Percentiles rank a stretch among this genome's conserved stretches.
Conservation (phyloP, 35 echinoderm and acorn worm species). For the Apostichopus japonicus region DNA sequence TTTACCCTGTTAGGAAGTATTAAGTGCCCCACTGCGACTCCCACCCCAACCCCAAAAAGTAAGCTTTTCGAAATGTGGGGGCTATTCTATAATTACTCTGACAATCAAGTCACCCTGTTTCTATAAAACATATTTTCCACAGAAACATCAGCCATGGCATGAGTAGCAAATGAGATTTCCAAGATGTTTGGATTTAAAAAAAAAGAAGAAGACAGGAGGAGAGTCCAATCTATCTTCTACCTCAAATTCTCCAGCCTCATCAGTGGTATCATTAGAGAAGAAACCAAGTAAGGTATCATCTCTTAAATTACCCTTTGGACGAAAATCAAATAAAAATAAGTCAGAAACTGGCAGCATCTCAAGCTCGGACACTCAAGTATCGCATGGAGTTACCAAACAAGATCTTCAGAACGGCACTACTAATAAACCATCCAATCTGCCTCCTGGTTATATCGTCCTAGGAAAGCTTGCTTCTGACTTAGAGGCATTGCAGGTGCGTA, state of each 20-base stretch:
- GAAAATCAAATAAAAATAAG: background rate
- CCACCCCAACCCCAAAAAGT: no score
- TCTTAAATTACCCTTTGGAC: background rate
- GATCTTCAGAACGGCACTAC: background rate
- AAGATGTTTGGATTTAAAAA: constrained; percentile 53
- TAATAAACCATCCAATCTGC: background rate
- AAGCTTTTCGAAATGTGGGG: no score
- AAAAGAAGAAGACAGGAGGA: constrained; percentile 25
- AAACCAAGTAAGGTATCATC: constrained; percentile 16
- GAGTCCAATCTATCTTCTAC: background rate
- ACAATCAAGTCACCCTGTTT: no score
- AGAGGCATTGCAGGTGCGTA: constrained; percentile 26
- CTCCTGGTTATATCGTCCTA: constrained; percentile 17
- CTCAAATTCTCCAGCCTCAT: constrained; percentile 24
- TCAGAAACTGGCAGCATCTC: constrained; percentile 15
- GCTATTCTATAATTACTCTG: no score
- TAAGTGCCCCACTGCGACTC: no score
- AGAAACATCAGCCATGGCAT: background rate
- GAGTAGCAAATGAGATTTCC: background rate
- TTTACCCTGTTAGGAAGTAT: no score
- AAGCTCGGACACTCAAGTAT: background rate
- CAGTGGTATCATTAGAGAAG: background rate
- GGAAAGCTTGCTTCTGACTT: constrained; percentile 36
- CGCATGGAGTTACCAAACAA: background rate
- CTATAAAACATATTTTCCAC: no score